Evolutionary conservation across 2,888 invertebrate genomes (phyloP).

Genomic region (Sphaerophoria taeniata): DNA sequence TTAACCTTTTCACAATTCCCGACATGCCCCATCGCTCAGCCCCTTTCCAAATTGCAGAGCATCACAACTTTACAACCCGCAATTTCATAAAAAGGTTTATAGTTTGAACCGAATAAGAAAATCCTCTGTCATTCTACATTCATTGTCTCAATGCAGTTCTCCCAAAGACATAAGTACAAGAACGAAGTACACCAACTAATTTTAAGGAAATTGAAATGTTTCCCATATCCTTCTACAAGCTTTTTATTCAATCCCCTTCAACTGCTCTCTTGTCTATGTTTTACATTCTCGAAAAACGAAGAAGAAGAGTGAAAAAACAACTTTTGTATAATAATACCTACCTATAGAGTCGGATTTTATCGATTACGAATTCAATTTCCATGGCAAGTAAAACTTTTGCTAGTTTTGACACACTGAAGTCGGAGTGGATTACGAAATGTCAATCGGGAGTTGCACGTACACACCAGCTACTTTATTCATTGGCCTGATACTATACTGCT

Average conservation of each 20-base stretch:
- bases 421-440: slow-evolving; percentile 44
- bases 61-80: not conserved
- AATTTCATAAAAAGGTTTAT: slow-evolving; percentile 28
- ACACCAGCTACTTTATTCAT: not conserved
- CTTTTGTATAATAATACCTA: not conserved
- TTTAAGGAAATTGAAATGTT: slow-evolving; percentile 43
- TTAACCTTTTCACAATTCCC: not conserved
- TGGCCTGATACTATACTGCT: not conserved
- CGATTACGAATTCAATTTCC: slow-evolving; percentile 46
- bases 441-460: slow-evolving; percentile 37
- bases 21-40: not conserved
- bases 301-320: slow-evolving; percentile 6
- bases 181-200: slow-evolving; percentile 22
- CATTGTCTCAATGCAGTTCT: slow-evolving; percentile 10
- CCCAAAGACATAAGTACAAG: not conserved
- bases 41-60: not conserved
- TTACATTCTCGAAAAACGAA: not conserved
- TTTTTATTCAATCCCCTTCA: slow-evolving; percentile 15
- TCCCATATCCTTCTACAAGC: slow-evolving; percentile 35
- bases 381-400: slow-evolving; percentile 19
- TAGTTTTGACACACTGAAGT: slow-evolving; percentile 41
- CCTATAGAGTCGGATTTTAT: not conserved
- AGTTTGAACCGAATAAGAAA: slow-evolving; percentile 21
- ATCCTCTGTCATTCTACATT: slow-evolving; percentile 16
- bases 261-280: not conserved